Conservation (phyloP, 2,888 invertebrate genomes). For the Sepioteuthis lessoniana region DNA sequence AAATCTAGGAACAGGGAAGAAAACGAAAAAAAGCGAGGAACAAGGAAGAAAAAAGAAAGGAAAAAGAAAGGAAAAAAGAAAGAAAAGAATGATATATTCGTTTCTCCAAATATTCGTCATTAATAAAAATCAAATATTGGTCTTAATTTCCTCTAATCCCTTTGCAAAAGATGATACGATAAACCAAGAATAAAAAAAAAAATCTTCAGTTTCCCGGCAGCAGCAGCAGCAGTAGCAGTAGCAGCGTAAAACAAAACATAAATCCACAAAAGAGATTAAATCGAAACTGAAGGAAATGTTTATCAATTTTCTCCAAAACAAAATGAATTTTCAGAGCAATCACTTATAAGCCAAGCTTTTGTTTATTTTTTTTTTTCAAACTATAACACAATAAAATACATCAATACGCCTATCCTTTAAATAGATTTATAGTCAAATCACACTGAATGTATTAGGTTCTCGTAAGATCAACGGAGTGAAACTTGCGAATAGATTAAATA, state of each 20-base stretch:
- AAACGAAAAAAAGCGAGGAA: neutral
- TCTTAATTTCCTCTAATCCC: slow-evolving; percentile 1
- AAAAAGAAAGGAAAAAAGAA: neutral
- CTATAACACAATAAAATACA: neutral
- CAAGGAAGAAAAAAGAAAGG: neutral
- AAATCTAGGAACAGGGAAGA: neutral
- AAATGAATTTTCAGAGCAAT: neutral
- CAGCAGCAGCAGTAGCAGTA: neutral
- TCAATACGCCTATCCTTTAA: neutral
- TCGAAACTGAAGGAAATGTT: neutral
- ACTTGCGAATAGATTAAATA: no score
- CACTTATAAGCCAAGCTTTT: neutral
- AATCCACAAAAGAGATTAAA: neutral
- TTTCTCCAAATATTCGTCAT: neutral
- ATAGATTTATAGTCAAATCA: neutral
- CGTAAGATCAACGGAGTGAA: no score
- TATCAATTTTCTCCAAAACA: slow-evolving; percentile 16
- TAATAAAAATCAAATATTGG: neutral
- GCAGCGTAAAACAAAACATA: neutral
- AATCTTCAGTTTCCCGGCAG: neutral
- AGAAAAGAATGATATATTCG: neutral
- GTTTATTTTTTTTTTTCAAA: neutral
- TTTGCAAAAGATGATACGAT: neutral
- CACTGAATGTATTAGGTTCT: no score
- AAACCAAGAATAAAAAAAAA: neutral